Evolutionary conservation across 1,140 invertebrate genomes (phyloP).

Genomic region (Planococcus citri): DNA sequence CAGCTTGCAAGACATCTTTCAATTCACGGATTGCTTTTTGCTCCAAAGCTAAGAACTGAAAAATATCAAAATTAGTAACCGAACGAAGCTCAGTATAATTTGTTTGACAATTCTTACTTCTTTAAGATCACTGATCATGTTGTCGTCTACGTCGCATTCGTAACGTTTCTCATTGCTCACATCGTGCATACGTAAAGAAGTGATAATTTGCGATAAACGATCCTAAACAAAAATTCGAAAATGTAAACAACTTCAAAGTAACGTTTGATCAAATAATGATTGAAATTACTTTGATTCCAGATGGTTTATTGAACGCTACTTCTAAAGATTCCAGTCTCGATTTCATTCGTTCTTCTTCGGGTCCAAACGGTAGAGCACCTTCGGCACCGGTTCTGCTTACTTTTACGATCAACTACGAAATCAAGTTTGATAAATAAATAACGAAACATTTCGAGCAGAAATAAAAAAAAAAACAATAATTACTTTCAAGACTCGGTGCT

Average conservation of each 20-base stretch:
- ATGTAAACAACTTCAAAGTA: background rate
- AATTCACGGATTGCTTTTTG: slow-evolving; percentile 1
- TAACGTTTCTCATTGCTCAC: slow-evolving; percentile 13
- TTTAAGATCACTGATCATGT: slow-evolving; percentile 9
- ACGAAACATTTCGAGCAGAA: background rate
- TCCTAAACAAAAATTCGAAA: background rate
- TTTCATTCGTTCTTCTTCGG: slow-evolving; percentile 12
- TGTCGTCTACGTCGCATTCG: slow-evolving; percentile 8
- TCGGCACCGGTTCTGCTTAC: slow-evolving; percentile 2
- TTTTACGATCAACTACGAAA: background rate
- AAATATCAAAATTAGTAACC: background rate
- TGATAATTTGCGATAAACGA: slow-evolving; percentile 9
- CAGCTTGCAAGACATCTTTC: slow-evolving; percentile 1
- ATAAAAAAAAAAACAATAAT: background rate
- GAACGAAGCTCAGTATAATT: background rate
- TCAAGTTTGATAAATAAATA: background rate
- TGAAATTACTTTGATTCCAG: background rate
- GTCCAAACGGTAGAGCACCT: slow-evolving; percentile 1
- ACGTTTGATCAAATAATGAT: background rate
- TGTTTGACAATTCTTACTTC: background rate
- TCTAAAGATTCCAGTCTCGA: background rate
- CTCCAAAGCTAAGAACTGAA: slow-evolving; percentile 10
- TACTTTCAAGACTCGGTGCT: background rate
- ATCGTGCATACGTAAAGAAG: slow-evolving; percentile 2
- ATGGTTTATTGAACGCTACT: slow-evolving; percentile 9